phyloP scores from a whole-genome alignment of 2,888 invertebrate genomes.

The Polyploca ridens region DNA sequence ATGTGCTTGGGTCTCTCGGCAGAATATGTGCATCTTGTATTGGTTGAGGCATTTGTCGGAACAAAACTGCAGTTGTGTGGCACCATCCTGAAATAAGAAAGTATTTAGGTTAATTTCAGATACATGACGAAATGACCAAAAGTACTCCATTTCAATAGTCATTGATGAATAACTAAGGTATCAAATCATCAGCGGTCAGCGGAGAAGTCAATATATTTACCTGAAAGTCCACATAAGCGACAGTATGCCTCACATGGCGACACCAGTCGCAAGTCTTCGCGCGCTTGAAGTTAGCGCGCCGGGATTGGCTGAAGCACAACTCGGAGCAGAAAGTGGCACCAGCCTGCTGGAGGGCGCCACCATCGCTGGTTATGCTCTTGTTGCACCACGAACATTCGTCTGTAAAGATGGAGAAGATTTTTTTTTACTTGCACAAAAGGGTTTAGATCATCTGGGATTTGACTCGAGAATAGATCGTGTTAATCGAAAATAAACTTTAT shows the following conservation, averaged over 20 bases:
- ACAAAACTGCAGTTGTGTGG: conserved; percentile 95
- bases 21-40: conserved; percentile 98
- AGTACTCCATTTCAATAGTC: no score
- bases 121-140: no score
- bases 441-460: no score
- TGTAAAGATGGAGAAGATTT: conserved; percentile 49
- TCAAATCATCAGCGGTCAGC: no score
- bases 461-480: no score
- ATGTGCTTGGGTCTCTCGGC: conserved; percentile 96
- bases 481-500: neutral
- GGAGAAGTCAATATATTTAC: conserved; percentile 54
- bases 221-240: conserved; percentile 96
- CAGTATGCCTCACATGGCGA: conserved; percentile 94
- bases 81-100: conserved; percentile 88
- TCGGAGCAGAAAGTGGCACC: conserved; percentile 92
- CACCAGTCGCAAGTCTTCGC: conserved; percentile 98
- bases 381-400: conserved; percentile 91
- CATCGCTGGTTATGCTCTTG: conserved; percentile 85
- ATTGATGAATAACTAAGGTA: neutral
- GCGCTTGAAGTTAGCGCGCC: conserved; percentile 95
- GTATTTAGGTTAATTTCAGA: neutral
- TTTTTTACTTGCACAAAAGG: neutral
- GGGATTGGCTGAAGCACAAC: conserved; percentile 94
- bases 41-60: conserved; percentile 97
- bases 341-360: conserved; percentile 76